Evolutionary conservation across 2,113 vertebrate species (phyloP).

Genomic region (human (Homo sapiens)): GRCh38 chr3:161316001-161316500

Average conservation of each 20-base stretch:
- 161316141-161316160: conserved; percentile 32
- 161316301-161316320: conserved; percentile 20
- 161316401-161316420: neutral
- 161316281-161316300: neutral
- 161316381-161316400: neutral
- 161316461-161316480: neutral
- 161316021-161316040: neutral
- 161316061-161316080: neutral
- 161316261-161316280: conserved; percentile 15
- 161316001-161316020: neutral
- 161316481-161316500: neutral
- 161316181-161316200: neutral
- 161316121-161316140: neutral
- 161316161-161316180: neutral
- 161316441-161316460: neutral
- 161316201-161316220: neutral
- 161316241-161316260: neutral
- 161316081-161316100: neutral
- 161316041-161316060: neutral
- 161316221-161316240: neutral
- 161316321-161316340: neutral
- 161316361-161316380: neutral
- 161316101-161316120: neutral
- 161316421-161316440: neutral
- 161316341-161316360: neutral